Evolutionary conservation across 2,113 vertebrate genomes (phyloP), one percentile per base, ranked within the genome.

Genomic region (Plectropomus leopardus): DNA sequence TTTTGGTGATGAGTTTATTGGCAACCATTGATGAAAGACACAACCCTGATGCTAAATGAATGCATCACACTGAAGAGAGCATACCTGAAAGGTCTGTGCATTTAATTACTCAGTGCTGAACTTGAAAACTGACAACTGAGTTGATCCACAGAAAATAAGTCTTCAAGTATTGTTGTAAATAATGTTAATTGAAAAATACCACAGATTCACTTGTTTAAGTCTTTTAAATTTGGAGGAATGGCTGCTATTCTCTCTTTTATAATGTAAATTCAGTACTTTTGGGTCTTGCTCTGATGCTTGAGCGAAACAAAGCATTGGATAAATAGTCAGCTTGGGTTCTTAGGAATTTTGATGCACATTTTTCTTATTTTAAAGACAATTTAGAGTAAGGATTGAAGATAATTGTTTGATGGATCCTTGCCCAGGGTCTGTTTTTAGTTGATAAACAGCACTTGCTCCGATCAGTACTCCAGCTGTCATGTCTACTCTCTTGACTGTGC

Each of bases 401-500:
- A 45, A 24, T 65, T 28, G 21, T 45, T 32, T 7, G 6, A 32
- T 67, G 17, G n/a, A 55, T 53, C 13, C 21, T 44, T 19, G 17
- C 1, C 21, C 7, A 4, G 42, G 16, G n/a, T 63, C 24, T 48
- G 34, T 59, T 85, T 72, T 53, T n/a, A 23, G 17, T 28, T 45
- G 42, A 60, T 16, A 21, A 51, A 47, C 13, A n/a, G 5, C 19
- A 2, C 45, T 30, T 3, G 1, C 70, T 70, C 28, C 26, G n/a
- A 64, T 72, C 73, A 19, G 15, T 16, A 7, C 30, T 9, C 51
- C 45, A 13, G 63, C 75, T 58, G 26, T 82, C 36, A 24, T 28
- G 19, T 77, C 50, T 45, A 16, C 9, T 45, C 34, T 61, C 34
- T n/a, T 68, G 65, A 61, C 57, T 76, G 53, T 51, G 44, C 48